A percentile compares a stretch with the other conserved stretches of the same genome.
Evolutionary conservation across 2,888 invertebrate species (phyloP).

Genomic region (Phyllotreta striolata): DNA sequence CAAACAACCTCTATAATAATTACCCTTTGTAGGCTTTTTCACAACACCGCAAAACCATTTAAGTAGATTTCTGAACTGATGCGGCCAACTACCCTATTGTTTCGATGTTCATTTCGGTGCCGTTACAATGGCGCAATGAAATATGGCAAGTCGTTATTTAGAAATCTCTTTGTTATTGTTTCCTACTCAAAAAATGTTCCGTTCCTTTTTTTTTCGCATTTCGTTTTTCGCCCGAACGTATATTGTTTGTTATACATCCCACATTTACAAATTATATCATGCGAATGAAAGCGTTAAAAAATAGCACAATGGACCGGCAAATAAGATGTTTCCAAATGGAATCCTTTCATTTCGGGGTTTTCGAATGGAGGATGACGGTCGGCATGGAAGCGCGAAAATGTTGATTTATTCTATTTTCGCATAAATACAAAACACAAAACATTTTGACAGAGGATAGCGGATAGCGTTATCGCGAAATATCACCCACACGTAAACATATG

Average conservation of each 20-base stretch:
- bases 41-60: constrained; percentile 50
- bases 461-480: not conserved
- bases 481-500: not conserved
- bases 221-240: constrained; percentile 31
- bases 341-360: constrained; percentile 24
- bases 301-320: constrained; percentile 36
- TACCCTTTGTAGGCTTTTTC: constrained; percentile 38
- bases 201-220: not conserved
- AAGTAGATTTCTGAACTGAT: constrained; percentile 48
- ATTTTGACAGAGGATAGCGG: constrained; percentile 13
- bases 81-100: constrained; percentile 52
- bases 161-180: constrained; percentile 47
- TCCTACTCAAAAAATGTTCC: constrained; percentile 42
- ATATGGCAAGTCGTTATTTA: constrained; percentile 54
- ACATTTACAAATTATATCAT: constrained; percentile 38
- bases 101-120: constrained; percentile 53
- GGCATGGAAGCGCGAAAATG: constrained; percentile 14
- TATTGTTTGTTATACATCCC: constrained; percentile 40
- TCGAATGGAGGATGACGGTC: not conserved
- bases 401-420: constrained; percentile 25
- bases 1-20: constrained; percentile 12
- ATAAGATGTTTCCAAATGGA: constrained; percentile 34
- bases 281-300: constrained; percentile 32
- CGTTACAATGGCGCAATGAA: constrained; percentile 52
- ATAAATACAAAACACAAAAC: constrained; percentile 9